Percentiles rank a stretch among this genome's conserved stretches.
Conservation (phyloP, 2,888 invertebrate species). For the Helleia helle region DNA sequence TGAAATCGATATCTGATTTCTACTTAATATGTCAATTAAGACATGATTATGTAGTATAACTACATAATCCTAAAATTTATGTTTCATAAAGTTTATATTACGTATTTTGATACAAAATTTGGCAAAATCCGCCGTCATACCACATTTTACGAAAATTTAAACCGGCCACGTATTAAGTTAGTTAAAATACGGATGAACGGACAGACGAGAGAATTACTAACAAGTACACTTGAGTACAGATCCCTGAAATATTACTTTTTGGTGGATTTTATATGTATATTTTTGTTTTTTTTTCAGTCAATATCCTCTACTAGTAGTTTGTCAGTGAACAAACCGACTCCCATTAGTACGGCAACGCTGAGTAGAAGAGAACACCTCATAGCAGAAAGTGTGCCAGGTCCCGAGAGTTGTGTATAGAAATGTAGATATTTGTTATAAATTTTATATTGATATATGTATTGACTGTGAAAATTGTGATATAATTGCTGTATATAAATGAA, state of each 20-base stretch:
- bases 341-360: slow-evolving; percentile 42
- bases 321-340: slow-evolving; percentile 35
- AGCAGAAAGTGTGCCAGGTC: slow-evolving; percentile 67
- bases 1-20: too few relatives aligned
- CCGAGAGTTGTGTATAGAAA: slow-evolving; percentile 65
- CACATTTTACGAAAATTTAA: too few relatives aligned
- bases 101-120: too few relatives aligned
- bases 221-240: too few relatives aligned
- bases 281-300: slow-evolving; percentile 31
- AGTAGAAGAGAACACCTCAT: slow-evolving; percentile 64
- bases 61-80: too few relatives aligned
- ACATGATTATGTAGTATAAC: too few relatives aligned
- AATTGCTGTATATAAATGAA: slow-evolving; percentile 35
- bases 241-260: too few relatives aligned
- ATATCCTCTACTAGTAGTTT: slow-evolving; percentile 40
- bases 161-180: background rate
- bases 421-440: slow-evolving; percentile 23
- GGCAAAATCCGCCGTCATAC: too few relatives aligned
- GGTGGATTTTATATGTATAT: slow-evolving; percentile 1
- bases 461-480: slow-evolving; percentile 46
- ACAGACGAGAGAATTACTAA: too few relatives aligned
- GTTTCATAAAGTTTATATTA: too few relatives aligned
- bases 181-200: too few relatives aligned
- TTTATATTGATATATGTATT: slow-evolving; percentile 33
- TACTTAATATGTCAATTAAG: too few relatives aligned